Conservation (phyloP, 2,113 vertebrate genomes). For the Stercorarius parasiticus region DNA sequence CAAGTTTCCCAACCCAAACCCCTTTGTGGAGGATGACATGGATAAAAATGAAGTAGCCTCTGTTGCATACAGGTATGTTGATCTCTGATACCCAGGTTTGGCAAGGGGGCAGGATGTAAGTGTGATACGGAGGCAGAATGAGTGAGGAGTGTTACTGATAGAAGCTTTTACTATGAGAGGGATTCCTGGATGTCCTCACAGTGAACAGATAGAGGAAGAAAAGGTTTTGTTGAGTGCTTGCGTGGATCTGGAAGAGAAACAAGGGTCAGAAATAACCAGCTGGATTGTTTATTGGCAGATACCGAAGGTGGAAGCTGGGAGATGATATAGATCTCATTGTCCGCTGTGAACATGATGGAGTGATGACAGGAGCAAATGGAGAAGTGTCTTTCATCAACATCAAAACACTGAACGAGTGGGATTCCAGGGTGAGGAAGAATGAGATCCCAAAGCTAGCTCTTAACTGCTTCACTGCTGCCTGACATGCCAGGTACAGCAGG, state of each 20-base stretch:
- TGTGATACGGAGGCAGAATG: fast-evolving
- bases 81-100: neutral
- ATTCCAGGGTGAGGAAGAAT: slow-evolving; percentile 87
- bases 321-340: slow-evolving; percentile 98
- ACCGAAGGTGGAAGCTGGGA: slow-evolving; percentile 97
- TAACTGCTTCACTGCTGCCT: slow-evolving; percentile 45
- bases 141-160: neutral
- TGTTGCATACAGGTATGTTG: slow-evolving; percentile 89
- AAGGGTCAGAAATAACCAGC: neutral
- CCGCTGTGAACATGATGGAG: slow-evolving; percentile 95
- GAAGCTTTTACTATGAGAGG: neutral
- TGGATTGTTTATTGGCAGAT: slow-evolving; percentile 71
- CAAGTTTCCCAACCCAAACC: slow-evolving; percentile 94
- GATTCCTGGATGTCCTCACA: neutral
- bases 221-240: neutral
- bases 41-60: slow-evolving; percentile 98
- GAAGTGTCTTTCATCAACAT: slow-evolving; percentile 98
- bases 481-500: slow-evolving; percentile 21
- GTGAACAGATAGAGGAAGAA: neutral
- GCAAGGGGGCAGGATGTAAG: neutral
- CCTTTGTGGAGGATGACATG: slow-evolving; percentile 96
- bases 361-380: slow-evolving; percentile 96
- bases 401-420: slow-evolving; percentile 99
- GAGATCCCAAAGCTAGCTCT: slow-evolving; percentile 23
- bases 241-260: neutral